Evolutionary conservation across 2,888 invertebrate species (phyloP).

Genomic region (Ectropis crepuscularia): DNA sequence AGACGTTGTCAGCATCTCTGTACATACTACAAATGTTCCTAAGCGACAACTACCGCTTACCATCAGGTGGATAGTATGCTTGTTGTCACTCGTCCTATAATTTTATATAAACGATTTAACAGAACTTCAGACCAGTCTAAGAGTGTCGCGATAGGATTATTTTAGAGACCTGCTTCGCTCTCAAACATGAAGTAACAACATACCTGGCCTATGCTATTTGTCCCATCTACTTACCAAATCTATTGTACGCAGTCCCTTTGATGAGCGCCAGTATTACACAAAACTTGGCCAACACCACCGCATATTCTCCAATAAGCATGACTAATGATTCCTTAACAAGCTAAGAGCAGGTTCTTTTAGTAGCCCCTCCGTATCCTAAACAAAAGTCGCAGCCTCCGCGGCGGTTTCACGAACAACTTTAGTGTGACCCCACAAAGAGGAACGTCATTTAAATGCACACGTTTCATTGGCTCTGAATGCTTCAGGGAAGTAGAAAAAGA

Average conservation of each 20-base stretch:
- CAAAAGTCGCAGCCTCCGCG: conserved; percentile 73
- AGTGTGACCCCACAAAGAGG: conserved; percentile 83
- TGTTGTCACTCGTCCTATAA: too few relatives aligned
- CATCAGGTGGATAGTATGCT: too few relatives aligned
- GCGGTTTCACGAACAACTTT: conserved; percentile 80
- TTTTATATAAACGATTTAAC: too few relatives aligned
- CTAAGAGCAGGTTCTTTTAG: conserved; percentile 58
- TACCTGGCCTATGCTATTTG: too few relatives aligned
- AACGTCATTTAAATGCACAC: conserved; percentile 85
- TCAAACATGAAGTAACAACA: too few relatives aligned
- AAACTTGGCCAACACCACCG: conserved; percentile 17
- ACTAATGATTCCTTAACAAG: conserved; percentile 79
- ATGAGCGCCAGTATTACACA: conserved; percentile 6
- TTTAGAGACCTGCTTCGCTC: too few relatives aligned
- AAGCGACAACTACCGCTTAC: too few relatives aligned
- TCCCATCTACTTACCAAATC: neutral
- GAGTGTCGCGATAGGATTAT: too few relatives aligned
- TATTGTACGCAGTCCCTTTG: conserved; percentile 8
- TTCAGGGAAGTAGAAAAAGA: conserved; percentile 84
- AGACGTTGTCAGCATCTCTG: too few relatives aligned
- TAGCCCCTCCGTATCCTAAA: conserved; percentile 59
- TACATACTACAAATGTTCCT: too few relatives aligned
- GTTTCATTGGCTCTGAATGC: conserved; percentile 85
- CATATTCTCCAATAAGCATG: conserved; percentile 71
- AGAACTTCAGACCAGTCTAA: too few relatives aligned